Evolutionary conservation across 2,113 vertebrate genomes (phyloP).

Genomic region (Synodontis membranacea): DNA sequence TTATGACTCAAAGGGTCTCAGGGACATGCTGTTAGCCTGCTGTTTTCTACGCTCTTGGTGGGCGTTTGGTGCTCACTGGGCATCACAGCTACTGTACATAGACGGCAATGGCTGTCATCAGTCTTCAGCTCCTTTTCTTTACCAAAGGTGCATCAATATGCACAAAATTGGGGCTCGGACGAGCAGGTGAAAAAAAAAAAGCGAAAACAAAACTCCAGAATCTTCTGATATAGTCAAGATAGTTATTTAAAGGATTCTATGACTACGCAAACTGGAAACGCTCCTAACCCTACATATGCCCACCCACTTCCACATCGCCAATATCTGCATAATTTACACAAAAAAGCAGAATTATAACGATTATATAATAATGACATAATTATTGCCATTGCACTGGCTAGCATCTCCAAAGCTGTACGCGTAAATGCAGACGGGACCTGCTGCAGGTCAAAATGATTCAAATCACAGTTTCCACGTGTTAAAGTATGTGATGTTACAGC

Average conservation of each 20-base stretch:
- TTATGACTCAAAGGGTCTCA: neutral
- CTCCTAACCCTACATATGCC: neutral
- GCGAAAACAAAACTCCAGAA: too few species aligned
- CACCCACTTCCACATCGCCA: neutral
- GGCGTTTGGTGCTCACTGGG: neutral
- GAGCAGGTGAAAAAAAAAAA: neutral
- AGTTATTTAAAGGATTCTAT: neutral
- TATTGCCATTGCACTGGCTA: neutral
- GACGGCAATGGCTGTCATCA: neutral
- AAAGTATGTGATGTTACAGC: neutral
- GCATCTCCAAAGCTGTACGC: neutral
- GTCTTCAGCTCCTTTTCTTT: neutral
- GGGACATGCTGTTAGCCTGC: neutral
- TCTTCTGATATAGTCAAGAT: neutral
- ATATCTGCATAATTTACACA: neutral
- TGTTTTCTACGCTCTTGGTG: neutral
- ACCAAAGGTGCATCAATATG: neutral
- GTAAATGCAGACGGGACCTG: neutral
- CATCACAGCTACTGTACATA: neutral
- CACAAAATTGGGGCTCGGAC: neutral
- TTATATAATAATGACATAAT: neutral
- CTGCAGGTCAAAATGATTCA: neutral
- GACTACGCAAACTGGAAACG: neutral
- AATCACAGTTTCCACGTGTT: neutral
- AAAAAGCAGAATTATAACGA: neutral